Evolutionary conservation across 2,888 invertebrate species (phyloP), one percentile per base, ranked within the genome.

Genomic region (Orchestes rusci): DNA sequence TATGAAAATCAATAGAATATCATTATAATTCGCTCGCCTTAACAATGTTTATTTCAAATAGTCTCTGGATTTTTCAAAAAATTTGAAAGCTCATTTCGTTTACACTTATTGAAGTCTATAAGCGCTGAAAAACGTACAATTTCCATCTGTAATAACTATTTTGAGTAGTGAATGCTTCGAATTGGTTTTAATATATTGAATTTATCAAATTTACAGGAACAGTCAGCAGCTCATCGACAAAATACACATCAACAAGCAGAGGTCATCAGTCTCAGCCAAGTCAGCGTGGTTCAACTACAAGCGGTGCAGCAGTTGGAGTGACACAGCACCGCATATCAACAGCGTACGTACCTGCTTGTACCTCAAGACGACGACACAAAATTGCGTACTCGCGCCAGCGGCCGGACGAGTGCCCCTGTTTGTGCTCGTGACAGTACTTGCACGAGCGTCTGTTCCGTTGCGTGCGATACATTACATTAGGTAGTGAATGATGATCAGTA

Each of bases 321-420:
- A 65, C 60, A 39, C 51, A 51, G 30, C 65, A 65, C 49, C 64
- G 65, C 55, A 62, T 64, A 55, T 63, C 66, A 43, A 64, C 67
- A 63, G 65, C 65, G 68, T 68, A 68, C 62, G 68, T 68, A 68
- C 67, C 66, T 51, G 60, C 61, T 64, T 63, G 60, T 65, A 62
- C 59, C 57, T 55, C 54, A 58, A 61, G 58, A 55, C 58, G 57
- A 51, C 46, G 45, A 34, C 40, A 37, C 43, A 53, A 56, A 53
- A 59, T 59, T 54, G 55, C 58, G 54, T 52, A 54, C 51, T 53
- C 53, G 45, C 55, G 58, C 48, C 63, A 64, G 55, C 66, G 67
- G 61, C 67, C 67, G 42, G 68, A 68, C 60, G 62, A 67, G 59
- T 68, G 68, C 59, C n/a, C n/a, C n/a, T n/a, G n/a, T n/a, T n/a